phyloP scores from a whole-genome alignment of 2,888 invertebrate genomes.

The Andrena minutula region DNA sequence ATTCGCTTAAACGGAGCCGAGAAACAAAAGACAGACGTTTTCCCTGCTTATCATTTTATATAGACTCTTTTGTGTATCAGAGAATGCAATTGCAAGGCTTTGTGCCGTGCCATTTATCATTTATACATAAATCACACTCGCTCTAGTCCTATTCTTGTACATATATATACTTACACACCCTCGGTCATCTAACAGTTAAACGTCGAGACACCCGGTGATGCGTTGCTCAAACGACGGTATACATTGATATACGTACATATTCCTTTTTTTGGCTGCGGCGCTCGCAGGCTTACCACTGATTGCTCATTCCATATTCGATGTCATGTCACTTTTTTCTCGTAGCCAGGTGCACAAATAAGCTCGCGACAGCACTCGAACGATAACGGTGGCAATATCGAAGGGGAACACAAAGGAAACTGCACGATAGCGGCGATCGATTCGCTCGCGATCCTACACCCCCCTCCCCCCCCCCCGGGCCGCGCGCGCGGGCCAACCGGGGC shows the following conservation, averaged over 20 bases:
- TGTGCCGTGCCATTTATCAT: conserved; percentile 77
- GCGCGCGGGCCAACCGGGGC: background rate
- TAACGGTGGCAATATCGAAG: conserved; percentile 43
- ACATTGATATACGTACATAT: conserved; percentile 63
- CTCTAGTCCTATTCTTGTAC: conserved; percentile 77
- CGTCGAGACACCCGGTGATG: conserved; percentile 65
- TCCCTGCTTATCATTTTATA: conserved; percentile 69
- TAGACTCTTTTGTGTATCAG: conserved; percentile 70
- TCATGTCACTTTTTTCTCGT: conserved; percentile 71
- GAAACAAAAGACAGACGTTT: conserved; percentile 46
- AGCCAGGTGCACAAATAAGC: conserved; percentile 76
- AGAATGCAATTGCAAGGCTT: conserved; percentile 74
- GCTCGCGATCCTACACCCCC: conserved; percentile 11
- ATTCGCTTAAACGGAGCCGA: conserved; percentile 10
- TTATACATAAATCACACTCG: conserved; percentile 77
- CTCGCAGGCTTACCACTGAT: conserved; percentile 84
- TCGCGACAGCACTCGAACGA: conserved; percentile 52
- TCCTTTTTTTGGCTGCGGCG: conserved; percentile 80
- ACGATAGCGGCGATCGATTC: background rate
- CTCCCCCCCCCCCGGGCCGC: background rate
- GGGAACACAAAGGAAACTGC: conserved; percentile 11
- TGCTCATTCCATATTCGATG: conserved; percentile 80
- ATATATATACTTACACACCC: conserved; percentile 67
- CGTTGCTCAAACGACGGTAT: conserved; percentile 66
- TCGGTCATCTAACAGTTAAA: conserved; percentile 63